A percentile compares a stretch with the other conserved stretches of the same genome.
These are phyloP conservation scores for Deroplatys truncata DNA, from an alignment of 2,888 invertebrate genomes.

Conservation along the genomic window DNA sequence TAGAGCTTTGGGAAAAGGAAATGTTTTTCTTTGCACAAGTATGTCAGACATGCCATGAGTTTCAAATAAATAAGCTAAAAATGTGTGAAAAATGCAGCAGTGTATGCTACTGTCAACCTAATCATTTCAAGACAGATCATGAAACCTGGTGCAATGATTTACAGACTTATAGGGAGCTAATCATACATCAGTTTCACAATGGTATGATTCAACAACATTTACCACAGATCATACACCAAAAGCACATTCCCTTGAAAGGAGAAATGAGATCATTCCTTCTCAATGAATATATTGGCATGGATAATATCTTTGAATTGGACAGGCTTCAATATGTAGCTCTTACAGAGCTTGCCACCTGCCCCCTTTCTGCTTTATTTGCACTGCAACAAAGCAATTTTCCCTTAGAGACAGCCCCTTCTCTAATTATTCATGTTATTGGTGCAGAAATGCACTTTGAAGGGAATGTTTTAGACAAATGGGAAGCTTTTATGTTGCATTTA, in stretches of 20 bases:
- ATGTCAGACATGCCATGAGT: conserved; percentile 57
- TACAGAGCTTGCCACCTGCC: conserved; percentile 37
- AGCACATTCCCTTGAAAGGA: conserved; percentile 31
- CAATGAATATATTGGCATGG: background rate
- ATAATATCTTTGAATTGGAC: background rate
- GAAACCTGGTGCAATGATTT: conserved; percentile 60
- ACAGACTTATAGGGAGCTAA: conserved; percentile 56
- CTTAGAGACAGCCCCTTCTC: conserved; percentile 33
- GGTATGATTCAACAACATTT: conserved; percentile 57
- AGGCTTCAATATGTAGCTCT: conserved; percentile 29
- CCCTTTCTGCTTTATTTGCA: conserved; percentile 35
- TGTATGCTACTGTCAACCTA: conserved; percentile 44
- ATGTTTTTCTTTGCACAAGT: conserved; percentile 62
- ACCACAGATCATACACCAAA: conserved; percentile 49
- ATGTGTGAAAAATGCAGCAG: conserved; percentile 58
- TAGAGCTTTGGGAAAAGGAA: conserved; percentile 65
- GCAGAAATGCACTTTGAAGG: conserved; percentile 72
- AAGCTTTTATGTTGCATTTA: conserved; percentile 63
- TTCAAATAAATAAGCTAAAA: conserved; percentile 47
- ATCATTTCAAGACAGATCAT: conserved; percentile 53
- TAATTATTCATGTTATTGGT: conserved; percentile 55
- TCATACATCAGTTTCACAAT: conserved; percentile 55
- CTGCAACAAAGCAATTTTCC: conserved; percentile 40
- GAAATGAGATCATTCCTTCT: conserved; percentile 28
- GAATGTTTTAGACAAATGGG: conserved; percentile 65